These are phyloP conservation scores for Zosterops pallidus DNA, from an alignment of 2,113 vertebrate species.

Conservation along the genomic window DNA sequence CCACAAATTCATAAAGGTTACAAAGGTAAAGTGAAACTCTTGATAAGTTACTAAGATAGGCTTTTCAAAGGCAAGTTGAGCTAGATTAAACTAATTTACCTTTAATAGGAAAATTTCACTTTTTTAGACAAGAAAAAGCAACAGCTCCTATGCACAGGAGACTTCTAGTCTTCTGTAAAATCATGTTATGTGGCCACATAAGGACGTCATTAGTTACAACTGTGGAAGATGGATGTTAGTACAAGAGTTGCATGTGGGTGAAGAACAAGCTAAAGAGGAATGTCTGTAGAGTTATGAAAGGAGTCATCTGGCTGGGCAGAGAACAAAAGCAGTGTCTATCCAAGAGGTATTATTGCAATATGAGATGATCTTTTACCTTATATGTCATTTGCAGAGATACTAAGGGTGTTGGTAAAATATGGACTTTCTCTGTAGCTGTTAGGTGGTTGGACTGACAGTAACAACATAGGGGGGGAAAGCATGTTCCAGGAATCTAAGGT, in stretches of 20 bases:
- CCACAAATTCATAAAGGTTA: not conserved
- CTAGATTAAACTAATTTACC: not conserved
- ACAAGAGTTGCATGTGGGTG: not conserved
- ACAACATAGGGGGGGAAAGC: rapidly evolving
- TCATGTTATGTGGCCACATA: not conserved
- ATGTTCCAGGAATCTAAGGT: not conserved
- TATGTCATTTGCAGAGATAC: not conserved
- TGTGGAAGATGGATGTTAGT: not conserved
- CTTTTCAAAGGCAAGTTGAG: not conserved
- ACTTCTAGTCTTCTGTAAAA: not conserved
- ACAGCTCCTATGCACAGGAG: not conserved
- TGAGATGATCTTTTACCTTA: not conserved
- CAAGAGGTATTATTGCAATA: not conserved
- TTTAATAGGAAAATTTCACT: not conserved
- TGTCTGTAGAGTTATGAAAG: not conserved
- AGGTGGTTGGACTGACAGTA: not conserved
- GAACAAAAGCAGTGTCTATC: not conserved
- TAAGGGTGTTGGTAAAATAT: not conserved
- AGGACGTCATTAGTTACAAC: not conserved
- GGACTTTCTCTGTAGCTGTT: not conserved
- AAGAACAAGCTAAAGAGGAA: not conserved
- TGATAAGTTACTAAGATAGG: not conserved
- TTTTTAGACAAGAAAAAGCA: not conserved
- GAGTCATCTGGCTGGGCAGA: not conserved
- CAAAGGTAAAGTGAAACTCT: not conserved